Percentiles rank a stretch among this genome's conserved stretches.
Conservation (phyloP, 2,113 vertebrate species). For the Choloepus hoffmanni region DNA sequence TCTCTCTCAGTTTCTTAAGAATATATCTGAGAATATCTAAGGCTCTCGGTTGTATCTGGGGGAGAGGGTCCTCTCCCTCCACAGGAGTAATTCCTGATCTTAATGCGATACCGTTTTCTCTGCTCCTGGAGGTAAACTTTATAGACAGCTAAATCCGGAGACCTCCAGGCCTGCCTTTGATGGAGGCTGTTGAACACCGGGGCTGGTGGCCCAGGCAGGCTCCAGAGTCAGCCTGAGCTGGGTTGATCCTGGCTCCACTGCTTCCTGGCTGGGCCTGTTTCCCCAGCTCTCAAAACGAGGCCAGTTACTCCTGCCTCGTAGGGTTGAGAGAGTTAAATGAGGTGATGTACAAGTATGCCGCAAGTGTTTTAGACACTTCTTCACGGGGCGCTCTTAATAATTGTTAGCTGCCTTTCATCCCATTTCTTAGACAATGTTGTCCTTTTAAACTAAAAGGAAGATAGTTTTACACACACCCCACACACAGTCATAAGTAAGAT, state of each 20-base stretch:
- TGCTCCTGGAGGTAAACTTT: not conserved
- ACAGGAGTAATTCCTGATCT: not conserved
- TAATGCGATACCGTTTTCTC: not conserved
- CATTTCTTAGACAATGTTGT: not conserved
- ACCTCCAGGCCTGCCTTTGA: not conserved
- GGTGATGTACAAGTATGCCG: rapidly evolving
- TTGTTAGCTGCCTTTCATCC: not conserved
- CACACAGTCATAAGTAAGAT: not conserved
- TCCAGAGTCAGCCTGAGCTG: not conserved
- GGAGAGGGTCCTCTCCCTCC: not conserved
- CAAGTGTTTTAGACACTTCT: too few species aligned
- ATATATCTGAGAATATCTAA: rapidly evolving
- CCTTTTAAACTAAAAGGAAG: too few species aligned
- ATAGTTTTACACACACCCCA: not conserved
- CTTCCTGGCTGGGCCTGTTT: not conserved
- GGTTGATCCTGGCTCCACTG: not conserved
- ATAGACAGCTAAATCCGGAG: not conserved
- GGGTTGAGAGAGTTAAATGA: not conserved
- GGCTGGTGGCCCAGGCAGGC: not conserved
- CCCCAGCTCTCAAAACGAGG: not conserved
- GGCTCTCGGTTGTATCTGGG: too few species aligned
- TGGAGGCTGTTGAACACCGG: not conserved
- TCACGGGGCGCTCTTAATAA: rapidly evolving
- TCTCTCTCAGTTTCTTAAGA: not conserved
- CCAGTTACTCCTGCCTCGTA: not conserved